These are phyloP conservation scores for Xanthorhoe spadicearia DNA, from an alignment of 2,888 invertebrate genomes.

Conservation along the genomic window DNA sequence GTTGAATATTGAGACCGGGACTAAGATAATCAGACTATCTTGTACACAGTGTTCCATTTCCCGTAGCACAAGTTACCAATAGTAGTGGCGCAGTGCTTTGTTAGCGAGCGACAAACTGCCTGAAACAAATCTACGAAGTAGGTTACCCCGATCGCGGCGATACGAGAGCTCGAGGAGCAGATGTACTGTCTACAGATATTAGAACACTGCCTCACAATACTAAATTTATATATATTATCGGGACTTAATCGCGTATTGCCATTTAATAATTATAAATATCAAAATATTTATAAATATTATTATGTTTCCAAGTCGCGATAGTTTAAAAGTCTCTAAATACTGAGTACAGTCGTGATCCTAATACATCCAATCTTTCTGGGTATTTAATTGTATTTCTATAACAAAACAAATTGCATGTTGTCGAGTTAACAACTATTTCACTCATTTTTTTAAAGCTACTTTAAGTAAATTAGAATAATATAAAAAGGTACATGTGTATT, in stretches of 20 bases:
- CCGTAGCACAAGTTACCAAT: background rate
- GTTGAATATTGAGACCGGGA: no score
- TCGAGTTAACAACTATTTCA: no score
- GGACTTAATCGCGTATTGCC: no score
- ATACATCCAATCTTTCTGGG: no score
- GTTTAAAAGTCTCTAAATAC: no score
- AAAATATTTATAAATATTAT: no score
- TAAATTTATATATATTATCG: no score
- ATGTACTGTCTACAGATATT: background rate
- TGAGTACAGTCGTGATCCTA: no score
- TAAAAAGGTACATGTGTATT: background rate
- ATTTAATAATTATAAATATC: no score
- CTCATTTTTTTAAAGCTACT: background rate
- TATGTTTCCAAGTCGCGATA: no score
- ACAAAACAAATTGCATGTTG: no score
- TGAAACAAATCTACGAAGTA: conserved; percentile 60
- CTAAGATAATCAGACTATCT: background rate
- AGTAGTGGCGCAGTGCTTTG: conserved; percentile 16
- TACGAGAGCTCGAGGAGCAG: conserved; percentile 12
- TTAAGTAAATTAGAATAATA: background rate
- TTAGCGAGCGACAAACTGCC: conserved; percentile 51
- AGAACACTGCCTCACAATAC: background rate
- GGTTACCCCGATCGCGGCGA: conserved; percentile 43
- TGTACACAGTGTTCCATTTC: background rate
- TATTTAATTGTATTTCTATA: no score